Conservation (phyloP, 2,888 invertebrate genomes). For the Phengaris arion region DNA sequence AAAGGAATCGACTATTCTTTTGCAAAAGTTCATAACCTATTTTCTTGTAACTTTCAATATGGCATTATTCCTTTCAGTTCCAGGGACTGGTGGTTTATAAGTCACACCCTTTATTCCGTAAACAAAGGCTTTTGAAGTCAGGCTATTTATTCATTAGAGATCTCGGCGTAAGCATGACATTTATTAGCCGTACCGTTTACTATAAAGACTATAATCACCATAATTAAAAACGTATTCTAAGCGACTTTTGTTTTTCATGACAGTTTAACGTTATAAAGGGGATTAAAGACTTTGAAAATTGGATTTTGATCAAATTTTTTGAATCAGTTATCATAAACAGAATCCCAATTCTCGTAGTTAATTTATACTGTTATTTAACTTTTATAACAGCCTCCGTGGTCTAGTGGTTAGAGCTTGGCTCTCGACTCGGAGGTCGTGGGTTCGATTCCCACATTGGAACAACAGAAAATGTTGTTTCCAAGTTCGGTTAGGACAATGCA, state of each 20-base stretch:
- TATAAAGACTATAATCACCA: not conserved
- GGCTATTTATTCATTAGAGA: constrained; percentile 18
- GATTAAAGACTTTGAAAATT: no score
- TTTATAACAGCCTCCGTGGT: no score
- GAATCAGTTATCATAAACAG: no score
- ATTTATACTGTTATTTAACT: no score
- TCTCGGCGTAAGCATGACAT: constrained; percentile 3
- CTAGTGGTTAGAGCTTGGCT: no score
- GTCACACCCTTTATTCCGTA: constrained; percentile 12
- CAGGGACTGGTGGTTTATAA: constrained; percentile 7
- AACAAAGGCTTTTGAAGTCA: constrained; percentile 19
- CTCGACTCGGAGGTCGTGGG: no score
- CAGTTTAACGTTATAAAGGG: no score
- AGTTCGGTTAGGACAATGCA: no score
- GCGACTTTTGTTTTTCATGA: not conserved
- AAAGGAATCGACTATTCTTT: not conserved
- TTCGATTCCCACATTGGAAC: no score
- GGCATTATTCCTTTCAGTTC: constrained; percentile 6
- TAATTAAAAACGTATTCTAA: not conserved
- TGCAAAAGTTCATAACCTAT: constrained; percentile 5
- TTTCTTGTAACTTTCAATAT: constrained; percentile 17
- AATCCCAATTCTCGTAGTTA: no score
- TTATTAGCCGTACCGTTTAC: constrained; percentile 15
- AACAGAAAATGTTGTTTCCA: no score
- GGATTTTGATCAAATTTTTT: no score